Evolutionary conservation across 2,797 vertebrate genomes (phyloP).

Genomic region (Mico argentatus): DNA sequence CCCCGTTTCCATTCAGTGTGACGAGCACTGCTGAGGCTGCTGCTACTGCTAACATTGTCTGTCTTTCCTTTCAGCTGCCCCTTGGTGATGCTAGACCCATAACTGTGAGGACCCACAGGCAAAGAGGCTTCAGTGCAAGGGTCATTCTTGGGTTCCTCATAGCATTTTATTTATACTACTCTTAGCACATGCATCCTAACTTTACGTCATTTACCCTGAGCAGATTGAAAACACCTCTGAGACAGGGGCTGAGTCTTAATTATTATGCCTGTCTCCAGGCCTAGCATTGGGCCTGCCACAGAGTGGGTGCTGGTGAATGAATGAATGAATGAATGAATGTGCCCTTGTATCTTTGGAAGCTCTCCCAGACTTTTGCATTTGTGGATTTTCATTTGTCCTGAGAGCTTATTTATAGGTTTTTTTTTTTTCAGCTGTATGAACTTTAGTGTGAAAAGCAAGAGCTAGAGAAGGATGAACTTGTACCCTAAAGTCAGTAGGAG

Average conservation of each 20-base stretch:
- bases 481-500: neutral
- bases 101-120: neutral
- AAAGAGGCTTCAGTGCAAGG: neutral
- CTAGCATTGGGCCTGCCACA: neutral
- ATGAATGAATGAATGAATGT: neutral
- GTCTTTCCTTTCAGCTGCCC: neutral
- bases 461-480: neutral
- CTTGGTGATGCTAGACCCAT: neutral
- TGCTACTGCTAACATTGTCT: neutral
- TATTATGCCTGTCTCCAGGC: neutral
- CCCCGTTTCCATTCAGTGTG: neutral
- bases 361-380: neutral
- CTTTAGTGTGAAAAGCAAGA: neutral
- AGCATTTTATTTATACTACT: neutral
- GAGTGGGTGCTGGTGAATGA: neutral
- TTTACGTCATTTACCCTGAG: neutral
- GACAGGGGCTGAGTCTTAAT: neutral
- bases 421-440: constrained; percentile 23
- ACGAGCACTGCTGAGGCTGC: neutral
- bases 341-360: neutral
- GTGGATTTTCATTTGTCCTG: constrained; percentile 21
- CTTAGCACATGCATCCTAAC: neutral
- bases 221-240: neutral
- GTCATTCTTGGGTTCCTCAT: neutral
- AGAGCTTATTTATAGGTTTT: constrained; percentile 8